Evolutionary conservation across 2,888 invertebrate species (phyloP), one percentile per base, ranked within the genome.

Genomic region (Anthophora plumipes): DNA sequence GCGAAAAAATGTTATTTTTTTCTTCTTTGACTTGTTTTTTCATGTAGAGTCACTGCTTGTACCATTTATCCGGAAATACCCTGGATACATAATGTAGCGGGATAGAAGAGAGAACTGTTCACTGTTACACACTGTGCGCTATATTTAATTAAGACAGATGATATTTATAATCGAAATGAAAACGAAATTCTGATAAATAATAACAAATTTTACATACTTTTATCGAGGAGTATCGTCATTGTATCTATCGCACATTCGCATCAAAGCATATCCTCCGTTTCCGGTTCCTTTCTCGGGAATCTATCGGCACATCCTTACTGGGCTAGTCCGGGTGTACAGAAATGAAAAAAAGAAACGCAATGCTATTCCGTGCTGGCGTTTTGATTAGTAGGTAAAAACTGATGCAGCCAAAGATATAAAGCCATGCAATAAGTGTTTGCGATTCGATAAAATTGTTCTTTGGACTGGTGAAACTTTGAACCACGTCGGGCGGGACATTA

Each of bases 401-500:
- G 31, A 31, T 31, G 31, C 31, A 52, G 22, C 8, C 7, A 22
- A 39, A n/a, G 48, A 37, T n/a, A 48, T n/a, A 31, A 50, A 12
- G 12, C 20, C 20, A 20, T 31, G 20, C 1, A 14, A 64, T 50
- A 64, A 50, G 37, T 20, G 37, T 37, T 31, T 14, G 3, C 37
- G 22, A 9, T 66, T 52, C 39, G 52, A 39, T 52, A 52, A 66
- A 39, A 48, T 39, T 48, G n/a, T 60, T 61, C 50, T 52, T 61
- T 52, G 66, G 39, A 14, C 25, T 9, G 57, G 68, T 31, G 17
- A 57, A 57, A 20, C 60, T 52, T 77, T 41, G 68, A 22, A 63
- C 78, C 57, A 78, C 61, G 60, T 22, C 70, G 78, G 55, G 41
- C 64, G 70, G 70, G 57, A 39, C 70, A 63, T 63, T 71, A 52